phyloP scores from a whole-genome alignment of 92 coral and sea anemone genomes.

The Palythoa grandis region DNA sequence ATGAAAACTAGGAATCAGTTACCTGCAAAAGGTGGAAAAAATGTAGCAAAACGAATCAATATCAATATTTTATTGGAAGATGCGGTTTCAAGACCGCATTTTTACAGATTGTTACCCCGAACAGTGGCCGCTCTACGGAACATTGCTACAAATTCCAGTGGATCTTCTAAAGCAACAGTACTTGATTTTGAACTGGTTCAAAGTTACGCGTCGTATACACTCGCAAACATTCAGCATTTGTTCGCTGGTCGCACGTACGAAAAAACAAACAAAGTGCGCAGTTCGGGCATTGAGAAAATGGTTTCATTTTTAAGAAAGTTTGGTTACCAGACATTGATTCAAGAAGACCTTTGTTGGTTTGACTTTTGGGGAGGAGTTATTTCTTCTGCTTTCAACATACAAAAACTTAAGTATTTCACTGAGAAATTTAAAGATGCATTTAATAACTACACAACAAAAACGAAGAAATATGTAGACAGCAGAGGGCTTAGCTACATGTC shows the following conservation, averaged over 20 bases:
- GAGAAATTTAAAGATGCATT: slow-evolving; percentile 55
- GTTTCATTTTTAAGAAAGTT: slow-evolving; percentile 48
- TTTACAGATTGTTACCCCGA: slow-evolving; percentile 82
- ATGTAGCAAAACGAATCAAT: slow-evolving; percentile 48
- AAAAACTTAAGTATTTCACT: slow-evolving; percentile 58
- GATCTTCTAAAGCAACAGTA: slow-evolving; percentile 67
- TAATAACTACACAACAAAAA: slow-evolving; percentile 41
- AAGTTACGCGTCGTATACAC: slow-evolving; percentile 84
- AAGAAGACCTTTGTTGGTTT: slow-evolving; percentile 92
- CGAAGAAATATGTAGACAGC: slow-evolving; percentile 62
- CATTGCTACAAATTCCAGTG: slow-evolving; percentile 55
- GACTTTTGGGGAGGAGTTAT: slow-evolving; percentile 79
- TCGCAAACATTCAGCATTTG: slow-evolving; percentile 63
- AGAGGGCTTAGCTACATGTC: slow-evolving; percentile 73
- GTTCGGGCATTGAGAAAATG: slow-evolving; percentile 59
- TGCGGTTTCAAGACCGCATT: slow-evolving; percentile 87
- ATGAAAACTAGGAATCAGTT: slow-evolving; percentile 35
- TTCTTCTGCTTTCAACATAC: slow-evolving; percentile 66
- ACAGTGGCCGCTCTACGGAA: slow-evolving; percentile 73
- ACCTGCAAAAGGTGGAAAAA: background rate
- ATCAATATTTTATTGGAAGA: slow-evolving; percentile 89
- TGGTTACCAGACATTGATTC: slow-evolving; percentile 83
- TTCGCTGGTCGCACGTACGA: slow-evolving; percentile 68
- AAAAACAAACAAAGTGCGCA: slow-evolving; percentile 35
- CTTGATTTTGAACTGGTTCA: slow-evolving; percentile 88